These are phyloP conservation scores for Steatocranus sp. DNA, from an alignment of 2,797 vertebrate genomes.

Conservation along the genomic window DNA sequence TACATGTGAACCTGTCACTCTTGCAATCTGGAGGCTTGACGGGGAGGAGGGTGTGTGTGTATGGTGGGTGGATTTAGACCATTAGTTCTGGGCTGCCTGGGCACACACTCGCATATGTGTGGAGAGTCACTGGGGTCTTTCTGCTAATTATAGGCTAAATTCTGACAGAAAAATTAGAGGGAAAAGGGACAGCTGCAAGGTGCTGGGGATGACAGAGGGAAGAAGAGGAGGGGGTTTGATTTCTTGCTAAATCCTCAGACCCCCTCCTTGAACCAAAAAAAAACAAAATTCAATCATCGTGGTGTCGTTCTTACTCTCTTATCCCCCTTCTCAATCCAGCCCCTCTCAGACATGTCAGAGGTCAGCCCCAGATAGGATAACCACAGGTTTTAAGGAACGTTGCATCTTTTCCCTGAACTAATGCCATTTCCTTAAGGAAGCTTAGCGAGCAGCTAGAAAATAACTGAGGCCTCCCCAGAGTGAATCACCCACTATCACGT, in stretches of 20 bases:
- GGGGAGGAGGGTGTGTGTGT: slow-evolving; percentile 17
- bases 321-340: slow-evolving; percentile 19
- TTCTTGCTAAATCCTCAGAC: slow-evolving; percentile 78
- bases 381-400: slow-evolving; percentile 39
- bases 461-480: slow-evolving; percentile 40
- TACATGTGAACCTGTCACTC: slow-evolving; percentile 85
- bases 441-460: slow-evolving; percentile 31
- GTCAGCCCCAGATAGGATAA: slow-evolving; percentile 51
- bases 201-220: slow-evolving; percentile 47
- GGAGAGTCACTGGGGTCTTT: slow-evolving; percentile 79
- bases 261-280: slow-evolving; percentile 66
- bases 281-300: slow-evolving; percentile 74
- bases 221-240: slow-evolving; percentile 63
- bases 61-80: slow-evolving; percentile 73
- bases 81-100: slow-evolving; percentile 76
- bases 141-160: slow-evolving; percentile 90
- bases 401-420: slow-evolving; percentile 52
- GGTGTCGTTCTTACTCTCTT: slow-evolving; percentile 48
- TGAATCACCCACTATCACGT: not conserved
- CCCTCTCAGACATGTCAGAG: slow-evolving; percentile 50
- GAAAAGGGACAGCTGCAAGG: slow-evolving; percentile 85
- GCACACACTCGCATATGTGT: slow-evolving; percentile 74
- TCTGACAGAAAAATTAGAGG: slow-evolving; percentile 92
- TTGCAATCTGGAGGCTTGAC: slow-evolving; percentile 28
- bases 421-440: slow-evolving; percentile 45